Evolutionary conservation across 2,888 invertebrate species (phyloP).

Genomic region (Acleris cristana): DNA sequence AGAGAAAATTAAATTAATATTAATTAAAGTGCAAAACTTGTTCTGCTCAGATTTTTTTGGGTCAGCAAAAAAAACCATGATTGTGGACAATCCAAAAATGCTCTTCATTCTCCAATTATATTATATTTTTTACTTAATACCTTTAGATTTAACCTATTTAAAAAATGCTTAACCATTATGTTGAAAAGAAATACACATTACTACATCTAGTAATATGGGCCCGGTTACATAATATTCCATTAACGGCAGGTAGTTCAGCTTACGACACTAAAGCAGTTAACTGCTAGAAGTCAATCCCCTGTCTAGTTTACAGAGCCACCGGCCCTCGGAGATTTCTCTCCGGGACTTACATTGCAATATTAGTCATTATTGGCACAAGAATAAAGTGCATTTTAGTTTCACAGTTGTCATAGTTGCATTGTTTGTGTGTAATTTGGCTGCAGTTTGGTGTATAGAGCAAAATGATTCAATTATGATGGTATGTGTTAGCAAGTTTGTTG

Average conservation of each 20-base stretch:
- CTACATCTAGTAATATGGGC: not conserved
- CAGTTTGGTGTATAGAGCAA: not conserved
- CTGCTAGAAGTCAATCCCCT: constrained; percentile 59
- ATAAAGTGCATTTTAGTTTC: not conserved
- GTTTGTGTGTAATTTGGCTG: constrained; percentile 11
- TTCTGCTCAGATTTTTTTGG: too few species aligned
- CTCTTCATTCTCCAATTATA: too few species aligned
- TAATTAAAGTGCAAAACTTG: too few species aligned
- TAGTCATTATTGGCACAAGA: not conserved
- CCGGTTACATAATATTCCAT: constrained; percentile 43
- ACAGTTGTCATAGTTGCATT: not conserved
- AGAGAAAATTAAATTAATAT: too few species aligned
- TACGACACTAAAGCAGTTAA: constrained; percentile 52
- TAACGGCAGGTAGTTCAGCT: constrained; percentile 43
- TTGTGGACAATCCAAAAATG: too few species aligned
- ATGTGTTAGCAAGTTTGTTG: constrained; percentile 2
- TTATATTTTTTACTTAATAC: too few species aligned
- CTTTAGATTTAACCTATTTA: too few species aligned
- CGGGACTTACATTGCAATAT: not conserved
- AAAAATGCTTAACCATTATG: too few species aligned
- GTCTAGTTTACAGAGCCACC: constrained; percentile 59
- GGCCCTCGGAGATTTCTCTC: constrained; percentile 17
- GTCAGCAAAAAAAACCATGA: too few species aligned
- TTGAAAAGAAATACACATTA: too few species aligned
- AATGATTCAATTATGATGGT: not conserved